Percentiles rank a stretch among this genome's conserved stretches.
These are phyloP conservation scores for Phalangium opilio DNA, from an alignment of 2,888 invertebrate genomes.

Conservation along the genomic window DNA sequence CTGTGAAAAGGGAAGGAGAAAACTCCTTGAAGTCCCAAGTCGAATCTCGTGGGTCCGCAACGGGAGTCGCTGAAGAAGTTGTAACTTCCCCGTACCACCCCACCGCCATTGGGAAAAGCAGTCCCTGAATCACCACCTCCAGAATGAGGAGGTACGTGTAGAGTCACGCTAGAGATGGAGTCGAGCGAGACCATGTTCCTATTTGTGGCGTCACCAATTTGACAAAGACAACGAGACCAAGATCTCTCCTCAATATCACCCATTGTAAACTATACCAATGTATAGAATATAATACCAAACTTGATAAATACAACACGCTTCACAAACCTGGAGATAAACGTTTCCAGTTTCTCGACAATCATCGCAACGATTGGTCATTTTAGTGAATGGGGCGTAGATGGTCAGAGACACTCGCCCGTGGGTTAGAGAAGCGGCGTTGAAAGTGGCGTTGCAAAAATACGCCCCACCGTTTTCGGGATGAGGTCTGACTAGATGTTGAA, in stretches of 20 bases:
- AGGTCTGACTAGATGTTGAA: constrained; percentile 10
- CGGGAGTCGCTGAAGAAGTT: constrained; percentile 64
- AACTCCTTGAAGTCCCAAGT: constrained; percentile 17
- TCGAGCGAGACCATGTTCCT: constrained; percentile 13
- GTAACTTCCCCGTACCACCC: constrained; percentile 54
- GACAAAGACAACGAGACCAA: constrained; percentile 8
- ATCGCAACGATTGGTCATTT: constrained; percentile 11
- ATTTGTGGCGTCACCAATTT: constrained; percentile 11
- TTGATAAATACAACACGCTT: constrained; percentile 4
- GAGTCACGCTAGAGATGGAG: constrained; percentile 5
- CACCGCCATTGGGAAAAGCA: constrained; percentile 9
- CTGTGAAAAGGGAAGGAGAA: constrained; percentile 14
- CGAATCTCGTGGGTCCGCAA: constrained; percentile 23
- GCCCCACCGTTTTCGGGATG: constrained; percentile 12
- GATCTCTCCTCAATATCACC: constrained; percentile 3
- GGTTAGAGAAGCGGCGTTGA: constrained; percentile 21
- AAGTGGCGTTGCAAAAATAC: constrained; percentile 21
- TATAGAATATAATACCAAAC: constrained; percentile 5
- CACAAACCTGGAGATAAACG: constrained; percentile 12
- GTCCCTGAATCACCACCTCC: constrained; percentile 3
- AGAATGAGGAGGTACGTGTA: constrained; percentile 2
- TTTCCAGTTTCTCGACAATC: constrained; percentile 14
- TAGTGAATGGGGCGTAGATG: constrained; percentile 18
- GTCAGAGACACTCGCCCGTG: constrained; percentile 24
- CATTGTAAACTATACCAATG: constrained; percentile 3